Percentiles rank a stretch among this genome's conserved stretches.
Conservation (phyloP, 2,888 invertebrate genomes). For the Hypolimnas misippus region DNA sequence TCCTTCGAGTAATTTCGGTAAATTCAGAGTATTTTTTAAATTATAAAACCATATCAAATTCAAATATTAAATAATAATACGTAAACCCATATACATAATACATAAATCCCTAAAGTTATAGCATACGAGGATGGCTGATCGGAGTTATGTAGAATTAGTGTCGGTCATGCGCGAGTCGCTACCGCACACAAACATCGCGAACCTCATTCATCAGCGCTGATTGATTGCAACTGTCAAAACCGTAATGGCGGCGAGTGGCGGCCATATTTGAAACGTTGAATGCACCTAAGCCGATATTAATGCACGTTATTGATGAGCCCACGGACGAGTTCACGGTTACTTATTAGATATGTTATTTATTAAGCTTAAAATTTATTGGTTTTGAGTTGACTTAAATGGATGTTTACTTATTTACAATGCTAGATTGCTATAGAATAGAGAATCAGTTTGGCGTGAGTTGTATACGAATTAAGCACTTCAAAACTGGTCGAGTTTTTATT, state of each 20-base stretch:
- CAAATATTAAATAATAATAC: too few species aligned
- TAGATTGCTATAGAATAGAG: background rate
- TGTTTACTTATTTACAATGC: background rate
- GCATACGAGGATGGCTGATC: background rate
- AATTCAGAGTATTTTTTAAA: too few species aligned
- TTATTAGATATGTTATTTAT: constrained; percentile 70
- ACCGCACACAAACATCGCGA: constrained; percentile 67
- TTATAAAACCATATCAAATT: too few species aligned
- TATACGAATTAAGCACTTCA: background rate
- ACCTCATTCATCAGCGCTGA: constrained; percentile 79
- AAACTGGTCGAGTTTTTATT: background rate
- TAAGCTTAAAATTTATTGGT: constrained; percentile 54
- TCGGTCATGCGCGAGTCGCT: constrained; percentile 45
- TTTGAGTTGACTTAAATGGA: constrained; percentile 9
- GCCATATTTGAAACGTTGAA: constrained; percentile 70
- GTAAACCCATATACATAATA: too few species aligned
- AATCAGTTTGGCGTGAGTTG: background rate
- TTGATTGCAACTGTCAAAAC: constrained; percentile 83
- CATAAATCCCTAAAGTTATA: background rate
- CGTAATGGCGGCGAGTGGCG: constrained; percentile 77
- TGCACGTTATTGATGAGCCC: constrained; percentile 75
- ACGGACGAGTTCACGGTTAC: constrained; percentile 73
- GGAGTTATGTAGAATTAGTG: constrained; percentile 15
- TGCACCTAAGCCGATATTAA: constrained; percentile 77
- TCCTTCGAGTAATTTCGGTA: too few species aligned